Base-by-base conservation (phyloP, 2,888 invertebrate species). In the Cyclophora punctaria region DNA sequence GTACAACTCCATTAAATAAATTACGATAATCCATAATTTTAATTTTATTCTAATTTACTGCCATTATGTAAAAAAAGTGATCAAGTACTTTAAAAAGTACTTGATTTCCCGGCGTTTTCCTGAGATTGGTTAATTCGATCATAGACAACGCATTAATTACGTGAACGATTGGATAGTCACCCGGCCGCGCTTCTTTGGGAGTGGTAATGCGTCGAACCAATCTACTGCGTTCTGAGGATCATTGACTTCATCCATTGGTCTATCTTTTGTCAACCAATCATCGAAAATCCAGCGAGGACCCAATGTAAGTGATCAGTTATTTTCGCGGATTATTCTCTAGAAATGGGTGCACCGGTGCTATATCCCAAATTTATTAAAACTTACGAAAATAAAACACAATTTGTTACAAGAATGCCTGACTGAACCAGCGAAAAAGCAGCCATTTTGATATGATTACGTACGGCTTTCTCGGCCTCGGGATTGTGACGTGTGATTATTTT, bases 211-310 rank as follows among this genome's bases (percentile, higher is more conserved):
- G 82, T 76, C 83, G 85, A 87, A 85, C 89, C 90, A 90, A 90
- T 90, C 90, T 91, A 92, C 92, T 92, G 92, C 93, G 91, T 93
- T 91, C 92, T 89, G 91, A 90, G 89, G 90, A 90, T 90, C 90
- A 89, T 90, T 90, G 90, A 93, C 93, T 92, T 91, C 93, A 93
- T 90, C 93, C 93, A 93, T 94, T 93, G 93, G 93, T 93, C 93
- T 93, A 93, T 91, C 91, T 90, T 92, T 92, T 91, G 92, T 92
- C 93, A 93, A 93, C 95, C 95, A 95, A 95, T 95, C 95, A 94
- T 93, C 90, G 93, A 91, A 92, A 94, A 92, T 93, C 92, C 92
- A 92, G 92, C 82, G 79, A 87, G 81, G 75, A 80, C 72, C 77
- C 81, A 82, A 83, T 85, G 88, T 88, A 88, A 88, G 87, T 88